These are phyloP conservation scores for Cerastis rubricosa DNA, from an alignment of 2,888 invertebrate species.

Conservation along the genomic window DNA sequence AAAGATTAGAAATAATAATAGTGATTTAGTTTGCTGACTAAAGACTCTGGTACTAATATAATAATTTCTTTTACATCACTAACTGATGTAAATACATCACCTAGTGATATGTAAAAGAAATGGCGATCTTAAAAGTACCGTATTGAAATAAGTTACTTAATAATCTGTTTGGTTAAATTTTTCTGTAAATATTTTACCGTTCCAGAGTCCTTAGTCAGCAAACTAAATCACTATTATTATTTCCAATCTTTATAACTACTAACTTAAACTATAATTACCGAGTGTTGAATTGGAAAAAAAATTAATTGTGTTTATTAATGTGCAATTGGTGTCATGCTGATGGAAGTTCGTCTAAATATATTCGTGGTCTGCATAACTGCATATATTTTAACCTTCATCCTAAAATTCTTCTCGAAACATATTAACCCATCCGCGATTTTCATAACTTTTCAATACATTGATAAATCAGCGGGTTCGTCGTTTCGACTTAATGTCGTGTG, in stretches of 20 bases:
- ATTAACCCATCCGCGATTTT: slow-evolving; percentile 12
- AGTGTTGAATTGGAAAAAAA: not conserved
- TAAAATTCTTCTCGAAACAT: not conserved
- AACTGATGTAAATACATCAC: no score
- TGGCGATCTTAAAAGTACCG: not conserved
- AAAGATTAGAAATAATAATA: no score
- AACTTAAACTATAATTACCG: not conserved
- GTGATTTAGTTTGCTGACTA: no score
- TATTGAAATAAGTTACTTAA: no score
- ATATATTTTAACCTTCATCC: not conserved
- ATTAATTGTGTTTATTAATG: not conserved
- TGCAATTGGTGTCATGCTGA: not conserved
- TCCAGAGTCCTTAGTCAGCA: not conserved
- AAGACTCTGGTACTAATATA: no score
- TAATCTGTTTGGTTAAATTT: not conserved
- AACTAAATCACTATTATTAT: not conserved
- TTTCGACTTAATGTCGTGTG: slow-evolving; percentile 63
- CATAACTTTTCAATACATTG: slow-evolving; percentile 34
- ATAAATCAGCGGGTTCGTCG: slow-evolving; percentile 32
- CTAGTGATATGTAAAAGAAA: no score
- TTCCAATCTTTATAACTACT: not conserved
- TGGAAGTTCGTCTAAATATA: not conserved
- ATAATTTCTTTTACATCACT: no score
- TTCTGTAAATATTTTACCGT: not conserved
- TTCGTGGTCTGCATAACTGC: not conserved